Evolutionary conservation across 1,140 invertebrate genomes (phyloP), one percentile per base, ranked within the genome.

Genomic region (Pseudachorutes palmiensis): DNA sequence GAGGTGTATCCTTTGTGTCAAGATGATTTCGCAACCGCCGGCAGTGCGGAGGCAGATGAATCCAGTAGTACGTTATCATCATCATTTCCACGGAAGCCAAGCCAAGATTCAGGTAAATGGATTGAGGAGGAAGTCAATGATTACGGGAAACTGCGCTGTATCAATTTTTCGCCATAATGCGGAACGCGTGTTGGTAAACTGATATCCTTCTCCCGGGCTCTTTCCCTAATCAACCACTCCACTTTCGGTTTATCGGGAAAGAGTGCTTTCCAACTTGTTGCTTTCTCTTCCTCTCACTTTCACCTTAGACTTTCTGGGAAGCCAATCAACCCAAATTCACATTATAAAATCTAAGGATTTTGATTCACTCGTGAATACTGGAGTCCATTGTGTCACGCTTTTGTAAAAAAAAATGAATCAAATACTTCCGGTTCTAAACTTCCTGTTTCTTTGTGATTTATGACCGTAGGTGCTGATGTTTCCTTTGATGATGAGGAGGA

Each of bases 91-190:
- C 61, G 71, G n/a, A 72, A 72, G 62, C 66, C 69, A 26, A 72
- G 71, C 61, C 71, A 72, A 65, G 71, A 72, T 64, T 72, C 71
- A 31, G 71, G 71, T 72, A 61, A 68, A 51, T 14, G 51, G 24
- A 26, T 55, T 16, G 51, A 14, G 24, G 24, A 55, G 5, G 24
- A 55, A 24, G 24, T 9, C 12, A 55, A 55, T n/a, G n/a, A n/a
- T n/a, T n/a, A 24, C 9, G 24, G 51, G 24, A 55, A 55, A 55
- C 5, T 55, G 51, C 5, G 12, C 19, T 19, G 5, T 41, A 5
- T 41, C 36, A 19, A 41, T 41, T 41, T 41, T 41, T 19, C n/a
- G n/a, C n/a, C n/a, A n/a, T n/a, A 45, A 45, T 12, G 19, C 9
- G 36, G 36, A 45, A 45, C 9, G 19, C 9, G 19, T 45, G 36